These are phyloP conservation scores for Pogonophryne albipinna DNA, from an alignment of 2,797 vertebrate genomes.

Conservation along the genomic window DNA sequence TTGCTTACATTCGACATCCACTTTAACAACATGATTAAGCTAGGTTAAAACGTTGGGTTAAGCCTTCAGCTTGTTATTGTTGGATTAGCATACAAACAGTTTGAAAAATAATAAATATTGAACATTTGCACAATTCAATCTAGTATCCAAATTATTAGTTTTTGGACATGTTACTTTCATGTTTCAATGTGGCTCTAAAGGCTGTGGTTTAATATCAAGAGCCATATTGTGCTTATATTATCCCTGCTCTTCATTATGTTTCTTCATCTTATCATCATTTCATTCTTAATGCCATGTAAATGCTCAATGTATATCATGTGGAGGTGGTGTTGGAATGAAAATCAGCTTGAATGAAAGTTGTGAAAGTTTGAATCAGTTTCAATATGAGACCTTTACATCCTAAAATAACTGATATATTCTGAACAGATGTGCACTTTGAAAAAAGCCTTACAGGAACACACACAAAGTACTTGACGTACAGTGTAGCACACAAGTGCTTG, in stretches of 20 bases:
- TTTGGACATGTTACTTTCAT: not conserved
- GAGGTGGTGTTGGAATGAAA: conserved; percentile 6
- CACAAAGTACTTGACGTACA: not conserved
- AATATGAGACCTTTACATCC: not conserved
- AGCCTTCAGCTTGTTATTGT: not conserved
- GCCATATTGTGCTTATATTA: not conserved
- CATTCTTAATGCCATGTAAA: not conserved
- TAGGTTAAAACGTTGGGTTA: too few relatives aligned
- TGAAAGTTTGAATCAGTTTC: conserved; percentile 2
- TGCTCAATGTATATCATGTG: not conserved
- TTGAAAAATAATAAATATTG: not conserved
- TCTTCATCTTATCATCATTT: not conserved
- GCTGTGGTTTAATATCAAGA: not conserved
- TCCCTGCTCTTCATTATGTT: not conserved
- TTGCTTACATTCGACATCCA: not conserved
- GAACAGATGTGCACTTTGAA: not conserved
- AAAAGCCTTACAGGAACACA: conserved; percentile 14
- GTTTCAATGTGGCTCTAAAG: not conserved
- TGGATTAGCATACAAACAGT: not conserved
- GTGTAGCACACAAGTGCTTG: not conserved
- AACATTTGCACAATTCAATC: not conserved
- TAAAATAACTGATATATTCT: not conserved
- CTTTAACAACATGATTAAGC: not conserved
- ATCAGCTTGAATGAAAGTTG: not conserved
- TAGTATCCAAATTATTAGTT: not conserved